Percentiles rank a stretch among this genome's conserved stretches.
Conservation (phyloP, 2,888 invertebrate species). For the Nematopogon swammerdamellus region DNA sequence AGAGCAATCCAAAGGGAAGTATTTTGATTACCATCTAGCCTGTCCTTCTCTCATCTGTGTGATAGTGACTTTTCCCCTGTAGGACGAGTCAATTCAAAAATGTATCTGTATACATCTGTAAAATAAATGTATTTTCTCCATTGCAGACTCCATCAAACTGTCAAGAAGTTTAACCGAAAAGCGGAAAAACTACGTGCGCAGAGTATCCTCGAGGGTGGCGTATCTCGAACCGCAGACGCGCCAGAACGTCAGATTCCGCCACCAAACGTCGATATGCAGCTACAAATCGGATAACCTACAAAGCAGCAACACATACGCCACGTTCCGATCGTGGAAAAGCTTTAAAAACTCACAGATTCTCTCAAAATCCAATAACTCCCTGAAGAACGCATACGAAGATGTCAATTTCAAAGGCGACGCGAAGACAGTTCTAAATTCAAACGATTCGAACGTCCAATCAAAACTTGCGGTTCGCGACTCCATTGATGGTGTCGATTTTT, state of each 20-base stretch:
- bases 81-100: no score
- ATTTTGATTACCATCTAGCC: no score
- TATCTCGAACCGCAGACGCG: slow-evolving; percentile 34
- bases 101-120: no score
- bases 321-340: slow-evolving; percentile 47
- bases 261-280: slow-evolving; percentile 40
- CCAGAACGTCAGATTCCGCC: slow-evolving; percentile 24
- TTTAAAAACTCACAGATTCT: slow-evolving; percentile 34
- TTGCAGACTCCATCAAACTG: slow-evolving; percentile 48
- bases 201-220: slow-evolving; percentile 58
- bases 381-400: slow-evolving; percentile 14
- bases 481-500: no score
- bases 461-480: no score
- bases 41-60: no score
- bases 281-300: slow-evolving; percentile 28
- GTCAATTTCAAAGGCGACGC: no score
- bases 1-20: no score
- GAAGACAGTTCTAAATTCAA: no score
- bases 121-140: no score
- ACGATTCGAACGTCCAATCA: no score
- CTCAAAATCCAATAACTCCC: slow-evolving; percentile 16
- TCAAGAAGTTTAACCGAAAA: slow-evolving; percentile 59
- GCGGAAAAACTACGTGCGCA: slow-evolving; percentile 62
- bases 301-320: slow-evolving; percentile 35
- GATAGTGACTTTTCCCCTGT: no score